Evolutionary conservation across 2,888 invertebrate genomes (phyloP), one percentile per base, ranked within the genome.

Genomic region (Tanypteryx hageni): DNA sequence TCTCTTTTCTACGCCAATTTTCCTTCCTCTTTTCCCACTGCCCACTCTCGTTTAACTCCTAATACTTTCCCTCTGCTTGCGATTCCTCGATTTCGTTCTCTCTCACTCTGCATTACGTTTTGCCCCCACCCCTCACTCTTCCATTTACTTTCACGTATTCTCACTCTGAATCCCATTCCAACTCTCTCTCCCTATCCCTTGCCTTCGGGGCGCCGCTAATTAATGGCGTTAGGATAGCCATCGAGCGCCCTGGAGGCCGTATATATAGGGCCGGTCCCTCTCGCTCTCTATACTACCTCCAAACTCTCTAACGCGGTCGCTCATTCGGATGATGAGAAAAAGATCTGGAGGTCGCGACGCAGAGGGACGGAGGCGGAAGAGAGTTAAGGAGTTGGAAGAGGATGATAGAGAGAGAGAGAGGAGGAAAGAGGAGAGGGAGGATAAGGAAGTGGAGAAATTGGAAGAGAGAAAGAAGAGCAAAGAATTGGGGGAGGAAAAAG

Each of bases 161-260:
- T 44, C 44, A 1, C 44, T 44, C 44, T 44, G 44, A 44, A 5
- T 14, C 68, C 5, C 68, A 11, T n/a, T 16, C 22, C 76, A 76
- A 76, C 76, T 27, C 27, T 27, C 27, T 9, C 1, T 18, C 68
- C 18, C 5, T 18, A 27, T 27, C 11, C 7, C 68, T 22, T n/a
- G 68, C 76, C 76, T 76, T 76, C 18, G 27, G 27, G 76, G 22
- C 13, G 22, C 13, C 22, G 27, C 76, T 76, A 76, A 76, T 76
- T 76, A 76, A 76, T 27, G 76, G 11, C 27, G 76, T 76, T 76
- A 76, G 76, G 76, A 76, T 76, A 76, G 9, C 76, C 76, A n/a
- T n/a, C 68, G 3, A 44, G 44, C 68, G 22, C 27, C 76, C 76
- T 76, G 22, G 76, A 5, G 44, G 76, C 27, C 76, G 76, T 76